Percentiles rank a stretch among this genome's conserved stretches.
Conservation (phyloP, 1,140 invertebrate genomes). For the Aphaenogaster floridana region DNA sequence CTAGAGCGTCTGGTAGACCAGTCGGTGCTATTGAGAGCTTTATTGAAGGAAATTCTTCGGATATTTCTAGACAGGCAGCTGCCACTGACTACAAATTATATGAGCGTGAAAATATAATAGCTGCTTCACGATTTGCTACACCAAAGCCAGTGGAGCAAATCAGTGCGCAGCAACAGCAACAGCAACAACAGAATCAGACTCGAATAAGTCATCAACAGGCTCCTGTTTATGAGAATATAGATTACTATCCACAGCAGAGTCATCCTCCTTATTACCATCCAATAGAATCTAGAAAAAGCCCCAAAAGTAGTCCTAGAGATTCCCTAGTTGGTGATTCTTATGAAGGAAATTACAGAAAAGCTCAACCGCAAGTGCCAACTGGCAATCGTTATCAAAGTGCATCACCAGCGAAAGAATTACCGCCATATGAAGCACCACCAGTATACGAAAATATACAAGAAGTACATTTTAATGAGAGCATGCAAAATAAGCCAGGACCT, state of each 20-base stretch:
- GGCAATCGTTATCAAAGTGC: slow-evolving; percentile 87
- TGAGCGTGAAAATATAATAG: slow-evolving; percentile 90
- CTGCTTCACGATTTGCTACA: slow-evolving; percentile 92
- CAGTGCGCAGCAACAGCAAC: slow-evolving; percentile 75
- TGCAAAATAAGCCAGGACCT: slow-evolving; percentile 85
- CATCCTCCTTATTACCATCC: slow-evolving; percentile 90
- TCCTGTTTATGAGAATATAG: slow-evolving; percentile 94
- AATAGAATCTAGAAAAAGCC: slow-evolving; percentile 83
- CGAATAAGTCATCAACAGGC: slow-evolving; percentile 82
- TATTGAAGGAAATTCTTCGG: slow-evolving; percentile 82
- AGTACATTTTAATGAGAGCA: slow-evolving; percentile 83
- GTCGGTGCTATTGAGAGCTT: slow-evolving; percentile 88
- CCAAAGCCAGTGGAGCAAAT: slow-evolving; percentile 90
- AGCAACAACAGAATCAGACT: slow-evolving; percentile 73
- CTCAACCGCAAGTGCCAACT: slow-evolving; percentile 91
- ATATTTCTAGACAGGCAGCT: slow-evolving; percentile 63
- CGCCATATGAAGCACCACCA: slow-evolving; percentile 88
- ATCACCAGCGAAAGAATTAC: slow-evolving; percentile 86
- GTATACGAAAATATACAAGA: slow-evolving; percentile 92
- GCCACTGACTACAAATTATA: slow-evolving; percentile 89
- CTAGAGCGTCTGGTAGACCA: slow-evolving; percentile 70
- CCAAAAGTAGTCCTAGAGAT: slow-evolving; percentile 81
- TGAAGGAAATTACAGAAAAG: slow-evolving; percentile 88
- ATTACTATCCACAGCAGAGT: slow-evolving; percentile 89
- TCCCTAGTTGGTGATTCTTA: slow-evolving; percentile 87